These are phyloP conservation scores for Melipona quadrifasciata DNA, from an alignment of 1,140 invertebrate species.

Conservation along the genomic window DNA sequence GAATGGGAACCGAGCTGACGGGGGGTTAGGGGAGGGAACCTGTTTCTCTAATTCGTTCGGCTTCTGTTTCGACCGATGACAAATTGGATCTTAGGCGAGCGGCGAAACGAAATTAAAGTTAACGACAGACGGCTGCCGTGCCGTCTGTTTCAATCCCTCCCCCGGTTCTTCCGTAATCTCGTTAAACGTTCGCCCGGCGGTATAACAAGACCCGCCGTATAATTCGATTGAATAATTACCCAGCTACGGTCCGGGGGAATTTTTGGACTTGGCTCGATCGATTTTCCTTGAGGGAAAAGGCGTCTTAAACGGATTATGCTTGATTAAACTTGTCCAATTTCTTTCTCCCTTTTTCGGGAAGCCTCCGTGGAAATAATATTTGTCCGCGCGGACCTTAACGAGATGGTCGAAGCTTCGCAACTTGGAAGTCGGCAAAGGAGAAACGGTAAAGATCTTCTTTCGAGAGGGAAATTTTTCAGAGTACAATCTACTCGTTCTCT, in stretches of 20 bases:
- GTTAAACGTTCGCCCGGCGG: neutral
- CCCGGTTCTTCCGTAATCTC: neutral
- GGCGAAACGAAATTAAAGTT: neutral
- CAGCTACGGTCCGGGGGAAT: neutral
- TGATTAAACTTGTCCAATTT: neutral
- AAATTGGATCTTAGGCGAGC: neutral
- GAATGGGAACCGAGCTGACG: neutral
- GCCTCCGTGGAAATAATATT: too few relatives aligned
- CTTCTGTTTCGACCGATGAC: conserved; percentile 1
- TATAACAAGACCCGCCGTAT: too few relatives aligned
- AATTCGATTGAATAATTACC: neutral
- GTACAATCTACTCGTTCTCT: too few relatives aligned
- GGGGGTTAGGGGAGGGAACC: too few relatives aligned
- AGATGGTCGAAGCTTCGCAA: too few relatives aligned
- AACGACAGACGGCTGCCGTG: neutral
- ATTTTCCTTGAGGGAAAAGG: neutral
- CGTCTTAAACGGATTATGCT: neutral
- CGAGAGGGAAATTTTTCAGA: too few relatives aligned
- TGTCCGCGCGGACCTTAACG: too few relatives aligned
- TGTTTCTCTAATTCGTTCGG: conserved; percentile 8
- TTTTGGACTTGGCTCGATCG: neutral
- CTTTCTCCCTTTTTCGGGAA: too few relatives aligned
- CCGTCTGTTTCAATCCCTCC: neutral
- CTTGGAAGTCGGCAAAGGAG: too few relatives aligned
- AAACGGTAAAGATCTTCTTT: too few relatives aligned